Percentiles rank a stretch among this genome's conserved stretches.
phyloP scores from a whole-genome alignment of 2,888 invertebrate species.

The Volucella inflata region DNA sequence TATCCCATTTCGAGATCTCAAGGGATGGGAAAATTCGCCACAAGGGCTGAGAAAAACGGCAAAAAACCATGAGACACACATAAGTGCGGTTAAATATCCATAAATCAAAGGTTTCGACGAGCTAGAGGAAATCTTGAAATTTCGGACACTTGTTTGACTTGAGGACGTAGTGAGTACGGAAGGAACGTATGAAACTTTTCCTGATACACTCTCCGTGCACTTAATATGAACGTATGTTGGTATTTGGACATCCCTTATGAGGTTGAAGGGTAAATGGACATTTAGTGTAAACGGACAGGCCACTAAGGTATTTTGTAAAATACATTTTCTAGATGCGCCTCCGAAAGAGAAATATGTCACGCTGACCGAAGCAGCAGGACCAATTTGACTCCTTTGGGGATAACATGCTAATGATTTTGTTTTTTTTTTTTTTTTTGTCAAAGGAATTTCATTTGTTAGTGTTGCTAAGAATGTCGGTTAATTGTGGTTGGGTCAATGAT shows the following conservation, averaged over 20 bases:
- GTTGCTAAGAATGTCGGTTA: too few species aligned
- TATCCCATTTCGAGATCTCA: slow-evolving; percentile 61
- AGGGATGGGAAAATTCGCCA: slow-evolving; percentile 60
- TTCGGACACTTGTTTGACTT: slow-evolving; percentile 75
- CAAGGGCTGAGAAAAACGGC: slow-evolving; percentile 54
- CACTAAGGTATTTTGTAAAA: slow-evolving; percentile 54
- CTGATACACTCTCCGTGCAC: slow-evolving; percentile 18
- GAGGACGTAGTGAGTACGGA: slow-evolving; percentile 40
- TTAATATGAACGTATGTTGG: slow-evolving; percentile 34
- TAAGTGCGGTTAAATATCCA: slow-evolving; percentile 83
- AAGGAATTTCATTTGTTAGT: neutral
- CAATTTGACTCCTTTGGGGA: slow-evolving; percentile 42
- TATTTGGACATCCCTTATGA: slow-evolving; percentile 41
- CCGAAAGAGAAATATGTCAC: slow-evolving; percentile 21
- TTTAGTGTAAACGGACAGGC: slow-evolving; percentile 13
- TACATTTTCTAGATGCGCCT: slow-evolving; percentile 28
- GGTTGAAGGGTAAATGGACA: slow-evolving; percentile 65
- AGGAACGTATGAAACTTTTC: slow-evolving; percentile 37
- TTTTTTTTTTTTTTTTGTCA: slow-evolving; percentile 11
- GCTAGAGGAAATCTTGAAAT: slow-evolving; percentile 54
- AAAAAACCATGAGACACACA: slow-evolving; percentile 67
- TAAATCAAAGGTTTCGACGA: slow-evolving; percentile 81
- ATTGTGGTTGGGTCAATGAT: neutral
- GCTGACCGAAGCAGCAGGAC: slow-evolving; percentile 31
- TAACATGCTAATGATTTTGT: slow-evolving; percentile 8